Base-by-base conservation (phyloP, 2,888 invertebrate genomes). In the Morpho deidamia region DNA sequence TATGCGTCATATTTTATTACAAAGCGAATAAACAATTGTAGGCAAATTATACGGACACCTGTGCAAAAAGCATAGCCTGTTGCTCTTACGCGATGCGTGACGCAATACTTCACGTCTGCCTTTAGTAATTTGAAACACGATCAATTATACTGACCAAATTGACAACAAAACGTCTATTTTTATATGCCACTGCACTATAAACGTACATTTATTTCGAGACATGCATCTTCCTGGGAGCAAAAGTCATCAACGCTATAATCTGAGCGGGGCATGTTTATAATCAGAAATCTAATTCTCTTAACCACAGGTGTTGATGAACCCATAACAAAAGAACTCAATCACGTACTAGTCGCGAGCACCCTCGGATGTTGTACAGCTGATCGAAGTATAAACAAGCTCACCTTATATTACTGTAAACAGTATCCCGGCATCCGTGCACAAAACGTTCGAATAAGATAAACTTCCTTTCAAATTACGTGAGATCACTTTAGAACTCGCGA, bases 361-460 rank as follows among this genome's bases (percentile, higher is more conserved):
- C 48, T 59, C 57, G 41, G 58, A 58, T 56, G 53, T 58, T 63
- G 62, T 68, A 76, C 81, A 82, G 84, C 82, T 83, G 81, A 84
- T 81, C 74, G 63, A 66, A 65, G 65, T 67, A 76, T 76, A 76
- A 79, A 80, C 78, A 80, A 76, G 78, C 83, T 80, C 63, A 83
- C 81, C 85, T 74, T 71, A 65, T 58, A 76, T 64, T 64, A 72
- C 66, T 68, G 65, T 74, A 78, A 76, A 76, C 78, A 81, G 71
- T 64, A 73, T 74, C 69, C 71, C 67, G 55, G 55, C 55, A 74
- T 74, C 69, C 73, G 72, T 70, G 70, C 64, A 65, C 56, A 65
- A 65, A 74, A 74, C 71, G 74, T 74, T 73, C 72, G 11, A n/a
- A 23, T 44, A 46, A 23, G 40, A 61, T 61, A 68, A 74, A 78